Evolutionary conservation across 2,797 vertebrate species (phyloP).

Genomic region (Sus cebifrons): DNA sequence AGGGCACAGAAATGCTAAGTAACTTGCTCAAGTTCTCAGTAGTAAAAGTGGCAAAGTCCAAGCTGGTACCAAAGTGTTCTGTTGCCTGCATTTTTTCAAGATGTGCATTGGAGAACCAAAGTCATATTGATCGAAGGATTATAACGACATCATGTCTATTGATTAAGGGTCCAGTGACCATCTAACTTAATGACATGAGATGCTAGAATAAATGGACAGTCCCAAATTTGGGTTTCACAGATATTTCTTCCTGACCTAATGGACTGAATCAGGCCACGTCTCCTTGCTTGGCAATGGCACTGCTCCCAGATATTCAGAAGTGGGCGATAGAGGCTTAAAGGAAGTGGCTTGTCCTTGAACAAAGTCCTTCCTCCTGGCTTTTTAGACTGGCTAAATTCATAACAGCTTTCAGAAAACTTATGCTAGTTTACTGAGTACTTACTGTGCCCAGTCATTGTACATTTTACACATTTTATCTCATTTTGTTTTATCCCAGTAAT

Average conservation of each 20-base stretch:
- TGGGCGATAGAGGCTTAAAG: neutral
- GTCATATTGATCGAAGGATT: neutral
- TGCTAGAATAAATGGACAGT: neutral
- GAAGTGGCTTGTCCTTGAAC: neutral
- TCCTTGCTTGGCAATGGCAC: neutral
- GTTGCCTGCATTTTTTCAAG: constrained; percentile 16
- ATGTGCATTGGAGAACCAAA: neutral
- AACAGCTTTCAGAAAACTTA: neutral
- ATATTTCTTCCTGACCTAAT: neutral
- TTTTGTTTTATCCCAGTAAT: neutral
- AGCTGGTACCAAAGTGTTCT: neutral
- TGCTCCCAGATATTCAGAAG: neutral
- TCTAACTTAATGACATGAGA: neutral
- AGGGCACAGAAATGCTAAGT: constrained; percentile 42
- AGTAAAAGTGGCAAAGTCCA: constrained; percentile 8
- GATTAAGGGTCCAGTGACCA: neutral
- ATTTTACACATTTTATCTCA: constrained; percentile 26
- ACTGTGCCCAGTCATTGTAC: neutral
- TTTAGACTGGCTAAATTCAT: constrained; percentile 25
- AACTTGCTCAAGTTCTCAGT: constrained; percentile 34
- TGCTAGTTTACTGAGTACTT: neutral
- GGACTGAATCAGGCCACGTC: neutral
- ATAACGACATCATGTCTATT: neutral
- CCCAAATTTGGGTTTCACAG: constrained; percentile 1
- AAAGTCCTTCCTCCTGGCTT: constrained; percentile 34